Base-by-base conservation (phyloP, 2,797 vertebrate genomes). In the Chaunax sp. region DNA sequence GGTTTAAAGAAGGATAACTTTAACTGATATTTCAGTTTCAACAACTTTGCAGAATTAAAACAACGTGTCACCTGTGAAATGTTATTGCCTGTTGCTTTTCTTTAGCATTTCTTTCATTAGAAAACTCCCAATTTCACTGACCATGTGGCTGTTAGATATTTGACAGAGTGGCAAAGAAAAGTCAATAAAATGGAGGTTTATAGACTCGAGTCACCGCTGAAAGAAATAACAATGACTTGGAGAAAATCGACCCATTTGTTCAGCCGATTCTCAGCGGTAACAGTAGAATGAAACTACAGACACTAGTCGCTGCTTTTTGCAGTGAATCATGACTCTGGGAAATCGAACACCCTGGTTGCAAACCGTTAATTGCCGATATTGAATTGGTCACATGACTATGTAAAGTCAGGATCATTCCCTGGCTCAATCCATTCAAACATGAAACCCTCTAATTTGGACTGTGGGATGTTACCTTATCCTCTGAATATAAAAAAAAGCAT, bases 221-320 rank as follows among this genome's bases (percentile, higher is more conserved):
- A 47, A 52, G 12, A 44, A 69, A 66, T 2, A 47, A 45, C 20
- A 68, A 35, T 46, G 23, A 63, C 28, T 65, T 69, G 38, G 69
- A 66, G 26, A 47, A 69, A 66, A 72, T 52, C 1, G 69, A 71
- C 45, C 63, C 18, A 50, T 66, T 73, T 69, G 75, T 74, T 66
- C 41, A 65, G 52, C 41, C 54, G 63, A 65, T 28, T 50, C 19
- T 43, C 54, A 69, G 55, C 18, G 58, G 37, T 52, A 46, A 62
- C 44, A 45, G 73, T 81, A 1, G 50, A 69, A 33, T 75, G 37
- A 45, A 68, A 64, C 56, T 30, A 25, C 37, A 62, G 64, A 72
- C 46, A 52, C 10, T 33, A 55, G 60, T 28, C 47, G 43, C 37
- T 46, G n/a, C 59, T 62, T 69, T 28, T 51, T 45, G 11, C n/a